Base-by-base conservation (phyloP, 2,888 invertebrate species). In the Esperia sulphurella region DNA sequence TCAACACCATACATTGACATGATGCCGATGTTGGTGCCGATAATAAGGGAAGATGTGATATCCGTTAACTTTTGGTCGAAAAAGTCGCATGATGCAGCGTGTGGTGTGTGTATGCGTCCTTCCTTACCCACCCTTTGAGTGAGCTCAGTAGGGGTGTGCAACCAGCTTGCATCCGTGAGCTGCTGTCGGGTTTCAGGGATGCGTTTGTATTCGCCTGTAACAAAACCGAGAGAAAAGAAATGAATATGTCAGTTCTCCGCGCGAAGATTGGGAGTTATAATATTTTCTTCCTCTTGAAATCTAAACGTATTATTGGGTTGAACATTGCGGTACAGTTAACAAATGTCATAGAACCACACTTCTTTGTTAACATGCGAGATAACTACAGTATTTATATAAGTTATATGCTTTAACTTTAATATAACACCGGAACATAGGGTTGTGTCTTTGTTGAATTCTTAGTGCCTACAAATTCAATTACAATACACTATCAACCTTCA, bases 201-300 rank as follows among this genome's bases (percentile, higher is more conserved):
- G 61, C 63, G 66, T 75, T 80, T 73, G 66, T 77, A 73, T 80
- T 77, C 68, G 60, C 61, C 61, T 79, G 64, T 72, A 71, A 73
- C 78, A 75, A 74, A 80, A 79, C 63, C 53, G 43, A 55, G 54
- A 58, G 61, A 56, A 67, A 66, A 69, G 60, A 58, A 68, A 74
- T 71, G 63, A 70, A 73, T 68, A 69, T 65, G 52, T 57, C 55
- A 60, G 46, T 40, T 46, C 31, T 8, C 43, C 41, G 42, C 28
- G 37, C 42, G 37, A 51, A 53, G 47, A 53, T 51, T 51, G 41
- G 40, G 44, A 49, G 45, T 47, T 49, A 51, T 49, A 45, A 47
- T 49, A 44, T 48, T 42, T 44, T 42, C 33, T 14, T 37, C 45
- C 31, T 29, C 8, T 33, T 42, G 41, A 8, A 40, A 43, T 43